A percentile compares a stretch with the other conserved stretches of the same genome.
Evolutionary conservation across 2,797 vertebrate genomes (phyloP).

Genomic region (Clarias pachynema): DNA sequence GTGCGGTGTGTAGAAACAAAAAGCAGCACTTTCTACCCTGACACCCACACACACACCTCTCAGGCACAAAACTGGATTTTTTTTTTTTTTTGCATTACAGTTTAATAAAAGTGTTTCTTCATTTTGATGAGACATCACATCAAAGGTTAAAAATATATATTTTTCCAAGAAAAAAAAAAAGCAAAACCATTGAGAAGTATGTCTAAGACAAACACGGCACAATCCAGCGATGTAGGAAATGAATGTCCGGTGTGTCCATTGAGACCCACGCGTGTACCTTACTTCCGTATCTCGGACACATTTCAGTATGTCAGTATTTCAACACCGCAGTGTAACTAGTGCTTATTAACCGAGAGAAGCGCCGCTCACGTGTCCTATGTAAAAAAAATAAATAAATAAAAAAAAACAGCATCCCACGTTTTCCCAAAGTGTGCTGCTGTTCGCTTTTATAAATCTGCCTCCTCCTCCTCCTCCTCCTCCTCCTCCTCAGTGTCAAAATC

Average conservation of each 20-base stretch:
- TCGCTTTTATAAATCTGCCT: not conserved
- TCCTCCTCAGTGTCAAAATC: not conserved
- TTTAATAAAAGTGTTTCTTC: not conserved
- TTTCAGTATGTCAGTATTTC: not conserved
- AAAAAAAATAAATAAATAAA: too few species aligned
- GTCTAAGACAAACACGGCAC: not conserved
- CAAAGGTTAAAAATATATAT: too few species aligned
- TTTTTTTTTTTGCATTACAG: not conserved
- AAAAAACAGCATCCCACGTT: not conserved
- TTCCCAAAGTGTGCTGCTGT: not conserved
- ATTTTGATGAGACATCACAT: not conserved
- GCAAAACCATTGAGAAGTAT: not conserved
- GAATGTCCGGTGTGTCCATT: not conserved
- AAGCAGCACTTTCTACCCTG: not conserved
- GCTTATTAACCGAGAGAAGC: not conserved
- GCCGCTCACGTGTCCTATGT: not conserved
- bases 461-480: not conserved
- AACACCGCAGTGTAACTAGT: not conserved
- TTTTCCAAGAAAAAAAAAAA: not conserved
- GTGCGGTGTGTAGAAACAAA: not conserved
- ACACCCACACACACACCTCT: not conserved
- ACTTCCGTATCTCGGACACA: not conserved
- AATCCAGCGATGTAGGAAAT: not conserved
- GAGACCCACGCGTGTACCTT: not conserved
- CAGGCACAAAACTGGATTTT: not conserved